These are phyloP conservation scores for Amphipyra berbera DNA, from an alignment of 2,888 invertebrate species.

Conservation along the genomic window DNA sequence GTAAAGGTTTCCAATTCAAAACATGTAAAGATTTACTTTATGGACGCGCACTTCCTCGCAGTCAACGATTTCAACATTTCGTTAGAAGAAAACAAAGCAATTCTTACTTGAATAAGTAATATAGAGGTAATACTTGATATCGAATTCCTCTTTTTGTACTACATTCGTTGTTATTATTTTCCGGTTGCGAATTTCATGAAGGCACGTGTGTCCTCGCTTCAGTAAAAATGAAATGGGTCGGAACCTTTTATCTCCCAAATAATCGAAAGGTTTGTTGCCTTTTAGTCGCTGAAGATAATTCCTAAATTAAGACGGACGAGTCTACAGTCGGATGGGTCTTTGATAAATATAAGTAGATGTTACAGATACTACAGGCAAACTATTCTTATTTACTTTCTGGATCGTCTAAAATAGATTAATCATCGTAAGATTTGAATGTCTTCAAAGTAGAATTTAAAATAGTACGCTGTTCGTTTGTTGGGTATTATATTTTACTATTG, in stretches of 20 bases:
- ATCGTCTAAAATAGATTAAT: conserved; percentile 3
- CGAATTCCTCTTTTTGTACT: conserved; percentile 57
- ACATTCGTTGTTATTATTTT: conserved; percentile 66
- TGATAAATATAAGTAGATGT: conserved; percentile 15
- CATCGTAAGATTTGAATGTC: too few species aligned
- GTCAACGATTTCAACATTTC: conserved; percentile 58
- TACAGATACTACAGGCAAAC: not conserved
- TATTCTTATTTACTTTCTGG: conserved; percentile 2
- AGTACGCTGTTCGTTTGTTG: too few species aligned
- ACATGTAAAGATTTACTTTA: conserved; percentile 57
- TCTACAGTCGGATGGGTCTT: conserved; percentile 10
- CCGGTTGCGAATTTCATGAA: conserved; percentile 65
- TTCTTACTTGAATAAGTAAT: conserved; percentile 67
- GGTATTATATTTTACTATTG: too few species aligned
- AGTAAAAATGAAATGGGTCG: conserved; percentile 53
- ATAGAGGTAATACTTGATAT: conserved; percentile 68
- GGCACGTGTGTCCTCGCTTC: conserved; percentile 47
- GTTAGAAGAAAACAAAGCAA: conserved; percentile 67
- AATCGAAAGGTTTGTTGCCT: conserved; percentile 29
- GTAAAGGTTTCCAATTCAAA: conserved; percentile 53
- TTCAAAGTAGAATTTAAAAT: too few species aligned
- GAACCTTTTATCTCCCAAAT: conserved; percentile 40
- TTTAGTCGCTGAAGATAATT: conserved; percentile 24
- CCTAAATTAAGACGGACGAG: conserved; percentile 38
- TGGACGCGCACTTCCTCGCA: conserved; percentile 51